These are phyloP conservation scores for Spongia lamella DNA, from an alignment of 37 sponge, comb jelly and placozoan genomes.

Conservation along the genomic window DNA sequence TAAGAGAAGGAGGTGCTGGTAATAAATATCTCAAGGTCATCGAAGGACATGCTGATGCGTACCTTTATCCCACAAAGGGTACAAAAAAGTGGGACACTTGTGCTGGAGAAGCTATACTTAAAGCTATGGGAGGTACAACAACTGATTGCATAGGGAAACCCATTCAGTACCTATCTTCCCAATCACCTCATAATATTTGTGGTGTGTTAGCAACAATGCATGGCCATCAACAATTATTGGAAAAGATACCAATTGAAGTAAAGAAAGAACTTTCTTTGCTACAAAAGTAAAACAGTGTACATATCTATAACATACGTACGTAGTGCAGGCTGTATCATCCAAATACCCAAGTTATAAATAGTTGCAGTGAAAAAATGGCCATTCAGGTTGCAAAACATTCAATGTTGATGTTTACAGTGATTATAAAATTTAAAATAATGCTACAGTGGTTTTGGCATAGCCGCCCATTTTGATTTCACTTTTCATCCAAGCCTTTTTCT, in stretches of 20 bases:
- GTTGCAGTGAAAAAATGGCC: no score
- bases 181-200: no score
- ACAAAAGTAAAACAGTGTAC: background rate
- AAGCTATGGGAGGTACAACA: slow-evolving; percentile 69
- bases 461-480: no score
- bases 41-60: slow-evolving; percentile 78
- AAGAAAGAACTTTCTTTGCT: slow-evolving; percentile 3
- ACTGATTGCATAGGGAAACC: slow-evolving; percentile 77
- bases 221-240: slow-evolving; percentile 32
- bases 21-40: slow-evolving; percentile 88
- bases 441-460: no score
- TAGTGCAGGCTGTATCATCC: no score
- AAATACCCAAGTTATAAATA: no score
- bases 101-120: slow-evolving; percentile 87
- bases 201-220: slow-evolving; percentile 63
- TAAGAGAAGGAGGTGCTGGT: slow-evolving; percentile 83
- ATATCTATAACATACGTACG: no score
- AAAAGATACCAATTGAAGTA: slow-evolving; percentile 56
- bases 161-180: slow-evolving; percentile 36
- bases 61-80: slow-evolving; percentile 77
- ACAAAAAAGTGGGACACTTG: slow-evolving; percentile 98
- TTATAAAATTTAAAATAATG: no score
- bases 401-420: no score
- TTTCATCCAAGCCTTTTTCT: no score
- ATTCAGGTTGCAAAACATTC: no score